These are phyloP conservation scores for Thecophora atra DNA, from an alignment of 2,888 invertebrate species.

Conservation along the genomic window DNA sequence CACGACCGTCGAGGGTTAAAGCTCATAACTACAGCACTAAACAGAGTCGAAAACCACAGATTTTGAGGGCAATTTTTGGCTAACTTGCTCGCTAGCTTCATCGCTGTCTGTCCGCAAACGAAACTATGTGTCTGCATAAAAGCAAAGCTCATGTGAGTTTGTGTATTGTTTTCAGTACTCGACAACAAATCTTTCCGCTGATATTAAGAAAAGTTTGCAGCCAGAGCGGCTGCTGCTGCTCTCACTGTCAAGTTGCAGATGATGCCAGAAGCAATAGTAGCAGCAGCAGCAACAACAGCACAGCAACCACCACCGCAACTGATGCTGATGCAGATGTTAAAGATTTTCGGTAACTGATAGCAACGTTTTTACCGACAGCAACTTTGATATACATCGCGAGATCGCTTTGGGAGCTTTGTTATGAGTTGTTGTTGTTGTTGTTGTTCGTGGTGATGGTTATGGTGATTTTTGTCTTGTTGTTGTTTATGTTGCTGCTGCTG, in stretches of 20 bases:
- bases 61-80: slow-evolving; percentile 7
- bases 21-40: background rate
- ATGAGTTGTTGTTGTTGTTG: slow-evolving; percentile 20
- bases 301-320: slow-evolving; percentile 2
- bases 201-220: slow-evolving; percentile 34
- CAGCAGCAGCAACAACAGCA: slow-evolving; percentile 16
- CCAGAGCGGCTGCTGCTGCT: slow-evolving; percentile 5
- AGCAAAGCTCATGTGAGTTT: background rate
- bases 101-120: background rate
- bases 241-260: slow-evolving; percentile 21
- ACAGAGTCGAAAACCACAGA: background rate
- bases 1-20: background rate
- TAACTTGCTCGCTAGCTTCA: too few species aligned
- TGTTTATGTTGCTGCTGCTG: slow-evolving; percentile 15
- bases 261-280: slow-evolving; percentile 12
- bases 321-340: slow-evolving; percentile 46
- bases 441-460: slow-evolving; percentile 15
- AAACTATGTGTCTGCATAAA: background rate
- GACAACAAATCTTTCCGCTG: slow-evolving; percentile 25
- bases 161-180: background rate
- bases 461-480: slow-evolving; percentile 13
- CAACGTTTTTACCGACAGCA: slow-evolving; percentile 42
- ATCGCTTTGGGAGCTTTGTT: slow-evolving; percentile 14
- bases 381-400: slow-evolving; percentile 35
- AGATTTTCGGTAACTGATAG: slow-evolving; percentile 44